Conservation (phyloP, 2,113 vertebrate genomes). For the Desmodus rotundus region DNA sequence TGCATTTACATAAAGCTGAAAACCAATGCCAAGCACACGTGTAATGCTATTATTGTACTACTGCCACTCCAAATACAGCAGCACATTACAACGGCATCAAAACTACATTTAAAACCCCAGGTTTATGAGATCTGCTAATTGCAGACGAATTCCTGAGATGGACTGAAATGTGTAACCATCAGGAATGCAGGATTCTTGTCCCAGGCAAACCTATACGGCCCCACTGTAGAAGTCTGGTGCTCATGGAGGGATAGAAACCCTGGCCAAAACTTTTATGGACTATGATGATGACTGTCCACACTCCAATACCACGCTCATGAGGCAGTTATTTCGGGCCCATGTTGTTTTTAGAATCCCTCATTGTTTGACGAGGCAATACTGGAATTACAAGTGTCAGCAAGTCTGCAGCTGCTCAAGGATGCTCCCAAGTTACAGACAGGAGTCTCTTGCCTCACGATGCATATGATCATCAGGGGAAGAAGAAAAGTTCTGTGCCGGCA, state of each 20-base stretch:
- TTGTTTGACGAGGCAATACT: conserved; percentile 54
- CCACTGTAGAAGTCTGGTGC: neutral
- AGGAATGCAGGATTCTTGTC: neutral
- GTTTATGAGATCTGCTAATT: neutral
- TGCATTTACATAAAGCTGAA: conserved; percentile 7
- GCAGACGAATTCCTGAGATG: neutral
- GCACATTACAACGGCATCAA: neutral
- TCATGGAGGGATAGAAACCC: neutral
- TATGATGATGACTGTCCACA: accelerated
- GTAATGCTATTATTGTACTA: neutral
- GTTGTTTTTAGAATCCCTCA: conserved; percentile 38
- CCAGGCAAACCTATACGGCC: neutral
- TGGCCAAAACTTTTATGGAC: conserved; percentile 45
- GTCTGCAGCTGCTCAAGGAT: conserved; percentile 26
- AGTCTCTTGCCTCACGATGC: conserved; percentile 28
- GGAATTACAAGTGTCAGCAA: conserved; percentile 66
- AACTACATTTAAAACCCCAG: neutral
- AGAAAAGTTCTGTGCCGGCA: too few species aligned
- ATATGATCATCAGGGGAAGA: neutral
- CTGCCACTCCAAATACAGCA: neutral
- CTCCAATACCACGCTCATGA: conserved; percentile 21
- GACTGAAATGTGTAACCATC: neutral
- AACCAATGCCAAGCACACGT: neutral
- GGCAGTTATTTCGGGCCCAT: conserved; percentile 3
- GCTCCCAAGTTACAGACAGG: conserved; percentile 9